These are phyloP conservation scores for Pachypeltis micranthus DNA, from an alignment of 1,140 invertebrate genomes.

Conservation along the genomic window DNA sequence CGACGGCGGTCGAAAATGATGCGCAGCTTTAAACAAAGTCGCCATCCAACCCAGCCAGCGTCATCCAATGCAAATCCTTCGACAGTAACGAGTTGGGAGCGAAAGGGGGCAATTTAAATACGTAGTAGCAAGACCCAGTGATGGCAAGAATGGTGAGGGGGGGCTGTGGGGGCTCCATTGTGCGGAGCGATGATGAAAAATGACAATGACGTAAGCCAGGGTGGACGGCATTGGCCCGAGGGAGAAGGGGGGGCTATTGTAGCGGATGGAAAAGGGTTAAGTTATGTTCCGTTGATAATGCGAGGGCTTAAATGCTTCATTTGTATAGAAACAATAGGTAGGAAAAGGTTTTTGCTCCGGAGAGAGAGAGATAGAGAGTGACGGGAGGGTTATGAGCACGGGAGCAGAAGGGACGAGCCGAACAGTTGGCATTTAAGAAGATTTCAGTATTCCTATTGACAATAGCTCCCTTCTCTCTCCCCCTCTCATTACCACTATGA, in stretches of 20 bases:
- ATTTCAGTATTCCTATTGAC: neutral
- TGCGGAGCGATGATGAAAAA: neutral
- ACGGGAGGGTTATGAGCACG: too few species aligned
- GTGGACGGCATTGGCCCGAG: too few species aligned
- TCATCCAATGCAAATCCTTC: neutral
- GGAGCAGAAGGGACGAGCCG: neutral
- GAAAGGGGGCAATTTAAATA: neutral
- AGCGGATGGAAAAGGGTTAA: neutral
- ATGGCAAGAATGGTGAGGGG: too few species aligned
- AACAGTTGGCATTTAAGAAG: neutral
- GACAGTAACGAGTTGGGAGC: neutral
- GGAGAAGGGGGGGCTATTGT: neutral
- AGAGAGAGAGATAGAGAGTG: too few species aligned
- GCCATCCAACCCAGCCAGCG: too few species aligned
- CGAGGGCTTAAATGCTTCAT: neutral
- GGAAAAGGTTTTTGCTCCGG: too few species aligned
- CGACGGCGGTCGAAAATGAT: too few species aligned
- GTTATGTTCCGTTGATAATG: neutral
- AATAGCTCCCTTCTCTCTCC: too few species aligned
- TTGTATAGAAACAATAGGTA: neutral
- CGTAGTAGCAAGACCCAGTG: too few species aligned
- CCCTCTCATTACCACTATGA: too few species aligned
- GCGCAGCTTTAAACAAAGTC: too few species aligned
- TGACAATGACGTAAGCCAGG: too few species aligned
- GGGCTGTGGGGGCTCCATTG: neutral